Base-by-base conservation (phyloP, 37 sponge, comb jelly and placozoan genomes). In the Agelas oroides region DNA sequence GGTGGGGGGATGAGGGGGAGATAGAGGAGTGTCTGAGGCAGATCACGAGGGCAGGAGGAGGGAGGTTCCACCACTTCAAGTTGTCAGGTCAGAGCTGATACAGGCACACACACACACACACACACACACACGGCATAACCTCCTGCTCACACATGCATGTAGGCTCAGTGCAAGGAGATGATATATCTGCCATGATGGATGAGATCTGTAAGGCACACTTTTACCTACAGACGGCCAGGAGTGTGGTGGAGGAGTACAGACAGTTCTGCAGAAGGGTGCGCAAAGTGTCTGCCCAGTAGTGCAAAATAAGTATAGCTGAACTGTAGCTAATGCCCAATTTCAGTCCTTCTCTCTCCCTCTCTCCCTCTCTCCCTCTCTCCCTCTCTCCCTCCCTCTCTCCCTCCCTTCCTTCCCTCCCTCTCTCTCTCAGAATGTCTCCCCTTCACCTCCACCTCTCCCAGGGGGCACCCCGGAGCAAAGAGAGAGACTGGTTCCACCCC, bases 41-140 rank as follows among this genome's bases (percentile, higher is more conserved):
- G 33, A 25, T 84, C 3, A 65, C 84, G 0, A 60, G 28, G 55
- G 57, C 65, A 40, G 75, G 79, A 16, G n/a, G 59, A 21, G 86
- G 86, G 27, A 70, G 86, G 59, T 86, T 86, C 53, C 86, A 86
- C 53, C 77, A 77, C 53, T 86, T 86, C 77, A 86, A 37, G 72
- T 61, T 75, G 13, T 59, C 78, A 39, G 78, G 78, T 59, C 20
- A 18, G 75, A 75, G 24, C 38, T 17, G n/a, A 54, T 38, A 24
- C n/a, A n/a, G n/a, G n/a, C n/a, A n/a, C n/a, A n/a, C n/a, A n/a
- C n/a, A n/a, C n/a, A n/a, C n/a, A n/a, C n/a, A n/a, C n/a, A n/a
- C n/a, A n/a, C n/a, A n/a, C n/a, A n/a, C n/a, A n/a, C n/a, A n/a
- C n/a, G n/a, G n/a, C n/a, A n/a, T n/a, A n/a, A n/a, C n/a, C n/a